phyloP scores from a whole-genome alignment of 2,888 invertebrate species.

The Timema cristinae region DNA sequence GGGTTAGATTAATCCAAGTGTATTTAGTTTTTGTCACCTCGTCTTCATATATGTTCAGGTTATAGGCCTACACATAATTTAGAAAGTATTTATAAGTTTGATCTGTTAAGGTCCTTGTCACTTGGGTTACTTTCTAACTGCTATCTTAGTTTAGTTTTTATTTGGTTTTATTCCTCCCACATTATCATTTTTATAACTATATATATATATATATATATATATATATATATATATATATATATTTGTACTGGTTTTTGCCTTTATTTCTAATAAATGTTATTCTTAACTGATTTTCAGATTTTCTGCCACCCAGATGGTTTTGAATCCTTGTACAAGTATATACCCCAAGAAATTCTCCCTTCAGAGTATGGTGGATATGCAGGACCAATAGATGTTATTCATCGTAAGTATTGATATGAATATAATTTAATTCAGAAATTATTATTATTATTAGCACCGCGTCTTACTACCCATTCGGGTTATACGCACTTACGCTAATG shows the following conservation, averaged over 20 bases:
- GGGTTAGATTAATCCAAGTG: too few species aligned
- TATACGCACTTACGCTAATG: too few species aligned
- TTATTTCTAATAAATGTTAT: too few species aligned
- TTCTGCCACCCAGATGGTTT: conserved; percentile 67
- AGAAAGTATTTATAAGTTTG: too few species aligned
- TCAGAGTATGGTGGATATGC: conserved; percentile 77
- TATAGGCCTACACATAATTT: too few species aligned
- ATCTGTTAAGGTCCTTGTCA: background rate
- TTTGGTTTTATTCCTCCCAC: background rate
- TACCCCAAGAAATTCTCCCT: conserved; percentile 77
- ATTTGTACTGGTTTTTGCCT: too few species aligned
- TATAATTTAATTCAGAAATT: background rate
- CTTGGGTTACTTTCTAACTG: background rate
- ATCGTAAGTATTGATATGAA: conserved; percentile 51
- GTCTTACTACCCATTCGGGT: too few species aligned
- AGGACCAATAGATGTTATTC: conserved; percentile 66
- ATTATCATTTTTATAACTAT: background rate
- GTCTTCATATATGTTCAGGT: too few species aligned
- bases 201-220: too few species aligned
- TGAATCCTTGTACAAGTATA: conserved; percentile 70
- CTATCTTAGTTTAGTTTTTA: background rate
- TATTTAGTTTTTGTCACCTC: too few species aligned
- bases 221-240: too few species aligned
- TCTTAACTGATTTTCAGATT: conserved; percentile 46
- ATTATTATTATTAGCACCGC: too few species aligned